A percentile compares a stretch with the other conserved stretches of the same genome.
phyloP scores from a whole-genome alignment of 2,888 invertebrate species.

The Drosophila maculinotata region DNA sequence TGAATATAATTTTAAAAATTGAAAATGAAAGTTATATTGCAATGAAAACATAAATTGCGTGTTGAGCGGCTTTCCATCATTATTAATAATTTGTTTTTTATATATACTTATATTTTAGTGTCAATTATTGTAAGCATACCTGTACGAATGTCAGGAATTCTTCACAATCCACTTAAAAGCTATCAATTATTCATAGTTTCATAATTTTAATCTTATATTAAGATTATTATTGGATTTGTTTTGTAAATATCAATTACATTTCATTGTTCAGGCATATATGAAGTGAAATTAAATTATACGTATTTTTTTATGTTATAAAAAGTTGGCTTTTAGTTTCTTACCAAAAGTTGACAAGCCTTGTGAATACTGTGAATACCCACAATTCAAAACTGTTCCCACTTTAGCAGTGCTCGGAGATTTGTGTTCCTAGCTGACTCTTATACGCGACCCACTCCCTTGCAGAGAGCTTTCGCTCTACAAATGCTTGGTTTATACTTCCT shows the following conservation, averaged over 20 bases:
- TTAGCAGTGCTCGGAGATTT: slow-evolving; percentile 2
- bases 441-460: slow-evolving; percentile 12
- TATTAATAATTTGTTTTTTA: neutral
- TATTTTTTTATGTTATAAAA: too few relatives aligned
- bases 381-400: slow-evolving; percentile 44
- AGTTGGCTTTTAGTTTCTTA: neutral
- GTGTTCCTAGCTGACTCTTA: slow-evolving; percentile 28
- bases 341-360: neutral
- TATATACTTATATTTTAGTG: too few relatives aligned
- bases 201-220: too few relatives aligned
- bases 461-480: slow-evolving; percentile 42
- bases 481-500: slow-evolving; percentile 17
- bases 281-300: too few relatives aligned
- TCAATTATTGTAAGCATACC: too few relatives aligned
- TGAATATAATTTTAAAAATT: slow-evolving; percentile 18
- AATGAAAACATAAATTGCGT: neutral
- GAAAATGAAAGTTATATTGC: slow-evolving; percentile 19
- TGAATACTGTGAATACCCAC: slow-evolving; percentile 2
- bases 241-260: too few relatives aligned
- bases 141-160: too few relatives aligned
- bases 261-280: too few relatives aligned
- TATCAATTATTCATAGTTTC: too few relatives aligned
- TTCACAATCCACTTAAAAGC: too few relatives aligned
- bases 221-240: too few relatives aligned
- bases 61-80: neutral